These are phyloP conservation scores for Mobula hypostoma DNA, from an alignment of 2,113 vertebrate species.

Conservation along the genomic window DNA sequence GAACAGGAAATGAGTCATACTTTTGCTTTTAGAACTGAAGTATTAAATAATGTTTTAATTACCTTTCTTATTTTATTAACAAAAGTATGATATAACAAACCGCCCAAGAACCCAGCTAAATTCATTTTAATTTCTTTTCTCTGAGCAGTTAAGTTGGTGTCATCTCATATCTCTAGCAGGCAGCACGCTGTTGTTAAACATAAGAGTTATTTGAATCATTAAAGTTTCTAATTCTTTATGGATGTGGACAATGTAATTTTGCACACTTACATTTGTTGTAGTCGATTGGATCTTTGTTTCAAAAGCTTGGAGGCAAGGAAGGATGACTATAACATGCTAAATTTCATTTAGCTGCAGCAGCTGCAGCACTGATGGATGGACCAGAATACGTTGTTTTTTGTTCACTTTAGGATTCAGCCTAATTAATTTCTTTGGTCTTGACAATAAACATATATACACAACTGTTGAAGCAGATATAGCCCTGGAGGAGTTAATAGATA, in stretches of 20 bases:
- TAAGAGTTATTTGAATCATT: neutral
- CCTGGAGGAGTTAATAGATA: no score
- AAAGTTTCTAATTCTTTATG: neutral
- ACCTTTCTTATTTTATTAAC: neutral
- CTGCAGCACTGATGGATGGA: no score
- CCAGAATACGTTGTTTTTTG: no score
- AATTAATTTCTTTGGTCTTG: no score
- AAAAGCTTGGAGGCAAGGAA: neutral
- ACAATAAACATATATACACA: no score
- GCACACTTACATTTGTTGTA: neutral
- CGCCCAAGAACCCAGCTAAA: no score
- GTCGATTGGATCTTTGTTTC: neutral
- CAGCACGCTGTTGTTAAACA: neutral
- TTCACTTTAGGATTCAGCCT: no score
- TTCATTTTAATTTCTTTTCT: no score
- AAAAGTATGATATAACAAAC: neutral
- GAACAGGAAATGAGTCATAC: neutral
- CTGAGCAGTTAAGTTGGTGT: neutral
- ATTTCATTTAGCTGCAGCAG: neutral
- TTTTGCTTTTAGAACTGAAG: neutral
- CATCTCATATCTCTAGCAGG: neutral
- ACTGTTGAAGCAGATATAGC: no score
- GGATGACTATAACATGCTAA: neutral
- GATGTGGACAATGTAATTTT: neutral
- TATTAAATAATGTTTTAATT: neutral